Conservation (phyloP, 92 coral and sea anemone species). For the Umimayanthus kanabou region DNA sequence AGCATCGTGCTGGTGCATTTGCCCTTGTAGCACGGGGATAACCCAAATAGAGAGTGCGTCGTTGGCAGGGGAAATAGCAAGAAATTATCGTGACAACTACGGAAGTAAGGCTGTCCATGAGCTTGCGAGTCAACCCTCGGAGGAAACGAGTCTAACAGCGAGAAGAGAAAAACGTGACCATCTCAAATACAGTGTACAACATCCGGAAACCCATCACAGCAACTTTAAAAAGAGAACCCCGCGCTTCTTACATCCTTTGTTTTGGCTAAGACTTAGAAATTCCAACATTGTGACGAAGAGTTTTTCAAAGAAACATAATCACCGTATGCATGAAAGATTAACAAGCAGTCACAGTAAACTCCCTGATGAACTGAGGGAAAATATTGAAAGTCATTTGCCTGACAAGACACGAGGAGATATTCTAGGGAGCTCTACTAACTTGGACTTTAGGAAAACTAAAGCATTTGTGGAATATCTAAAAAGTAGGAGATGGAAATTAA, state of each 20-base stretch:
- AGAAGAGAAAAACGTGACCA: neutral
- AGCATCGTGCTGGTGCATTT: neutral
- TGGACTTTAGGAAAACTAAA: neutral
- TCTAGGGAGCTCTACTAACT: neutral
- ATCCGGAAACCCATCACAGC: neutral
- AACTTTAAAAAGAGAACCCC: neutral
- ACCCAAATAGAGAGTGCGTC: neutral
- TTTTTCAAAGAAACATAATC: neutral
- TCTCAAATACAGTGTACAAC: neutral
- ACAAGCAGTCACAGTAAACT: neutral
- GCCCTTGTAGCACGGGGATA: neutral
- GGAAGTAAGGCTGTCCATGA: neutral
- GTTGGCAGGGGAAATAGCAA: neutral
- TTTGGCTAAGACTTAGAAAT: neutral
- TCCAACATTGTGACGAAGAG: neutral
- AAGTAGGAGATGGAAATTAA: neutral
- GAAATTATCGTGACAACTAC: neutral
- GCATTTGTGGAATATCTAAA: neutral
- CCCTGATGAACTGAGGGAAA: neutral
- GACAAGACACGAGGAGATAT: neutral
- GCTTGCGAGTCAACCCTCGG: neutral
- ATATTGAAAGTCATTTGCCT: neutral
- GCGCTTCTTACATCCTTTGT: neutral
- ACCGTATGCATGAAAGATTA: neutral
- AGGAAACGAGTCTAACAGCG: neutral